phyloP scores from a whole-genome alignment of 2,888 invertebrate genomes.

The Thumatha senex region DNA sequence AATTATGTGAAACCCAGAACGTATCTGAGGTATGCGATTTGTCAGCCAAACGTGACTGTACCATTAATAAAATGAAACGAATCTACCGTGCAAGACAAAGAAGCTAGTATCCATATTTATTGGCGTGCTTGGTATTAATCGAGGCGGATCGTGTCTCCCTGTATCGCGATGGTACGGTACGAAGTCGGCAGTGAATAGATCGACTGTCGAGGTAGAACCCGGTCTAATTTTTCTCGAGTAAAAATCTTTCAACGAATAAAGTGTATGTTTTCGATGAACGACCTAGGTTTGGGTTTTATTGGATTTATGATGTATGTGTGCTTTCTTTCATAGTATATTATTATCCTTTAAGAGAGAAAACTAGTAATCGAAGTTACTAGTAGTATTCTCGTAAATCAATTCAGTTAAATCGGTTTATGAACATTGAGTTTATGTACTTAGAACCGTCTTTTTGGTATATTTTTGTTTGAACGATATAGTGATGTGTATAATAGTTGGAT shows the following conservation, averaged over 20 bases:
- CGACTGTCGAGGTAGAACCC: conserved; percentile 70
- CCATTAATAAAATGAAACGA: conserved; percentile 77
- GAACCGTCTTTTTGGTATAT: no score
- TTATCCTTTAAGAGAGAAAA: no score
- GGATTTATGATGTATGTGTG: neutral
- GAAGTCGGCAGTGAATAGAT: conserved; percentile 61
- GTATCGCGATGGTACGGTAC: conserved; percentile 61
- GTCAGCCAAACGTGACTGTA: conserved; percentile 72
- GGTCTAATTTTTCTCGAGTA: conserved; percentile 71
- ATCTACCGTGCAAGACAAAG: conserved; percentile 78
- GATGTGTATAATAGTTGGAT: no score
- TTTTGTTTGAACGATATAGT: no score
- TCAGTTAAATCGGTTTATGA: no score
- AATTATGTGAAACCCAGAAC: conserved; percentile 39
- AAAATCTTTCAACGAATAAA: conserved; percentile 45
- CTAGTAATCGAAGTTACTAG: no score
- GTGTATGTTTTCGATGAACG: neutral
- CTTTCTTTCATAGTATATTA: no score
- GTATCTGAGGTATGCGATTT: conserved; percentile 57
- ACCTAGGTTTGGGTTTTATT: neutral
- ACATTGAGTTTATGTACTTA: no score
- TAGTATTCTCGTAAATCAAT: no score
- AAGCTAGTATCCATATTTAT: conserved; percentile 80
- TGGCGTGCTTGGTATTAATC: conserved; percentile 82
- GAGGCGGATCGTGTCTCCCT: conserved; percentile 61